Evolutionary conservation across 2,113 vertebrate genomes (phyloP), one percentile per base, ranked within the genome.

Genomic region (Sclerurus mexicanus): DNA sequence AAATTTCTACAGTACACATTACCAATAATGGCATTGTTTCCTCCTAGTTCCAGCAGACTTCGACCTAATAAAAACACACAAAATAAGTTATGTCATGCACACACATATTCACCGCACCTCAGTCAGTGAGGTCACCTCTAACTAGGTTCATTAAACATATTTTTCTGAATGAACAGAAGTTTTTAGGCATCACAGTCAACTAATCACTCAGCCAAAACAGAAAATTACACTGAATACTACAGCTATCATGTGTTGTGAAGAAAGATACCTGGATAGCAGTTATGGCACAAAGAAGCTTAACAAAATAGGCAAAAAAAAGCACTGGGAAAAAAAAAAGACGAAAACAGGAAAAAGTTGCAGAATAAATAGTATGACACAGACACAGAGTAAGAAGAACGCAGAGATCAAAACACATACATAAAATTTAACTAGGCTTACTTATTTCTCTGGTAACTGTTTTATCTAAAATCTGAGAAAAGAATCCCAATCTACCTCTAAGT

Each of bases 1-100:
- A 35, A 24, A 87, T 69, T 93, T 87, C 39, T 94, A 25, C 20
- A 66, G 33, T 10, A 33, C 1, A 12, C 35, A 89, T 98, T 98
- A 99, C 99, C 99, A 66, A 99, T 98, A 93, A 99, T 99, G 46
- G 99, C 99, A 63, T 99, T 99, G 98, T 99, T 99, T 92, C 99
- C 99, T 81, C 99, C 99, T 14, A 99, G 98, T 94, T 99, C 99
- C 92, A 99, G 95, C 64, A 99, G 96, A 87, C 98, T 98, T 72
- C 98, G 99, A 80, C 99, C 99, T 98, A 95, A 59, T 39, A 74
- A 92, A 87, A 94, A 95, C 68, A 93, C 16, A 98, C 25, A 50
- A 90, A 89, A 33, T 13, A 94, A 63, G 22, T 94, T 79, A 60
- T 1, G 5, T 42, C 46, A 85, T 4, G 12, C 0, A 0, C 9